phyloP scores from a whole-genome alignment of 2,888 invertebrate genomes.

The Trichopoda pennipes region DNA sequence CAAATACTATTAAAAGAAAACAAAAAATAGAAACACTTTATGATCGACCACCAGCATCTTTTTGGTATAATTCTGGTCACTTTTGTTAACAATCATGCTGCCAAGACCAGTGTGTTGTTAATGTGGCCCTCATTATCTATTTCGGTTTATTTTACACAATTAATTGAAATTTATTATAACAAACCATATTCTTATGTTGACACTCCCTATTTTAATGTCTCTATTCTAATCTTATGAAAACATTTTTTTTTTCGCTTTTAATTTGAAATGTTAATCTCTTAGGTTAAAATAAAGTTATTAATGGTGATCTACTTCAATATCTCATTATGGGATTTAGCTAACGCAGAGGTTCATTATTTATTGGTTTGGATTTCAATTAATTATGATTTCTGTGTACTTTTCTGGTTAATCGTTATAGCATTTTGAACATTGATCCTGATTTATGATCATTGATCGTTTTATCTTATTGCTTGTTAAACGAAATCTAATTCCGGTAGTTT shows the following conservation, averaged over 20 bases:
- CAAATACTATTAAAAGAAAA: background rate
- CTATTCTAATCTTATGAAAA: slow-evolving; percentile 7
- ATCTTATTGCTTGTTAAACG: background rate
- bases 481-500: slow-evolving; percentile 41
- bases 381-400: background rate
- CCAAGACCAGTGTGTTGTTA: slow-evolving; percentile 8
- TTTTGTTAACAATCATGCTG: slow-evolving; percentile 13
- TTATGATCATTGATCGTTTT: slow-evolving; percentile 48
- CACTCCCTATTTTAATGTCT: slow-evolving; percentile 53
- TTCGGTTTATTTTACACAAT: slow-evolving; percentile 59
- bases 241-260: slow-evolving; percentile 4
- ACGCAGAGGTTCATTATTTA: slow-evolving; percentile 5
- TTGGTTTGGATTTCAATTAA: slow-evolving; percentile 10
- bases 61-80: background rate
- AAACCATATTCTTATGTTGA: slow-evolving; percentile 46
- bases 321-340: slow-evolving; percentile 38
- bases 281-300: slow-evolving; percentile 28
- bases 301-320: slow-evolving; percentile 20
- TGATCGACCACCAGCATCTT: slow-evolving; percentile 48
- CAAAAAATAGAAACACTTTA: slow-evolving; percentile 10
- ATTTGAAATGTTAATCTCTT: slow-evolving; percentile 22
- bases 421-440: slow-evolving; percentile 56
- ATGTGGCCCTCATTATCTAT: slow-evolving; percentile 57
- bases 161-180: slow-evolving; percentile 69
- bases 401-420: slow-evolving; percentile 21